Base-by-base conservation (phyloP, 2,888 invertebrate genomes). In the Metellina segmentata region DNA sequence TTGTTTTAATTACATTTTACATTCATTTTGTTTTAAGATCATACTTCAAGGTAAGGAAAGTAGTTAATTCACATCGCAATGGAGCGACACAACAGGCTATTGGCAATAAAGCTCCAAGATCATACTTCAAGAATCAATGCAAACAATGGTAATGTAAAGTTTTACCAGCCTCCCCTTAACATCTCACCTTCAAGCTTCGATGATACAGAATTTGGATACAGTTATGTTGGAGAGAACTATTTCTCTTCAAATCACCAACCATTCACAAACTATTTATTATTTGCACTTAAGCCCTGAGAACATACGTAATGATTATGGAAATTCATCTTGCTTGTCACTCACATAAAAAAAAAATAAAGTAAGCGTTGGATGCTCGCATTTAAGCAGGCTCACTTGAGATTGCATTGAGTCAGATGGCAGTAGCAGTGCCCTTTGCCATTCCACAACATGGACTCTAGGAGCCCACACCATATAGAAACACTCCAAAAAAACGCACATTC, bases 401-500 rank as follows among this genome's bases (percentile, higher is more conserved):
- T 71, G 70, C 74, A 83, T 72, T 85, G 70, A 85, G 79, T 74
- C 89, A 92, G 91, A 85, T 89, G 89, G 85, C 81, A 51, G 51
- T 34, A 51, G 52, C 72, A 86, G 61, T 74, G 53, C 87, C 51
- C 16, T 74, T 72, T 83, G 82, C 87, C 91, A 92, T 92, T 85
- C 88, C 88, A 79, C 88, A 92, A 92, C 91, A 92, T 92, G 91
- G 91, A 92, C 88, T 85, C 85, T 81, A 75, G 75, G 77, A 81
- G 48, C 91, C 88, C 91, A 92, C 91, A 92, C 85, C n/a, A 88
- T 85, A 92, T 79, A 89, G 78, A 88, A 88, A 83, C 91, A 85
- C 71, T 34, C 20, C 19, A 52, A 83, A 20, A 78, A 51, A 83
- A 70, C 89, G 77, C 91, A 92, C 88, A 89, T 71, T 86, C 70